Conservation (phyloP, 2,113 vertebrate genomes). For the Ammospiza caudacuta region DNA sequence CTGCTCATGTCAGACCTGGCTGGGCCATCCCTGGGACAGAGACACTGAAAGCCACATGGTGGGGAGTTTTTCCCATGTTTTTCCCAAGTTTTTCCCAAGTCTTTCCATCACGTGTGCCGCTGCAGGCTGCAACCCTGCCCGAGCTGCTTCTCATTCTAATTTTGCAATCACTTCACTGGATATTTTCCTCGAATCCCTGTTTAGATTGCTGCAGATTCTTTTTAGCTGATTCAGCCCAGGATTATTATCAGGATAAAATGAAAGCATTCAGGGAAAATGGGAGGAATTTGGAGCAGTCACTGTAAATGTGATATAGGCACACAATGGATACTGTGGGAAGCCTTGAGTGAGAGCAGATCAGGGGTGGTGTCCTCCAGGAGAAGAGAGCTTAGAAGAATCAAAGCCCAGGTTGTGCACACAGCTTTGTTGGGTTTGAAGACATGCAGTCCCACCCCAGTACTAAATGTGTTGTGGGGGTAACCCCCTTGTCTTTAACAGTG, state of each 20-base stretch:
- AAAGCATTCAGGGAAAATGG: not conserved
- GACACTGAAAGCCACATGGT: not conserved
- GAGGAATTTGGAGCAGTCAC: not conserved
- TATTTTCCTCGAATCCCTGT: not conserved
- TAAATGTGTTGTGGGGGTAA: not conserved
- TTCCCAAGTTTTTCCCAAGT: not conserved
- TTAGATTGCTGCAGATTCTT: not conserved
- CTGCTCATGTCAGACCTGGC: not conserved
- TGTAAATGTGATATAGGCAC: not conserved
- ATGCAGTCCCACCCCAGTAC: not conserved
- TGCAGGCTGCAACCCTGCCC: not conserved
- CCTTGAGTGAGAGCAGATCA: not conserved
- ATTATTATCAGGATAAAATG: not conserved
- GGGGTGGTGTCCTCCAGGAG: not conserved
- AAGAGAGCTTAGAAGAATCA: not conserved
- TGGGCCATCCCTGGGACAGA: not conserved
- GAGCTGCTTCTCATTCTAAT: not conserved
- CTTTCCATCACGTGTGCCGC: fast-evolving
- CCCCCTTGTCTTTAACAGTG: not conserved
- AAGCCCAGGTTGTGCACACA: not conserved
- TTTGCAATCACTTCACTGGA: not conserved
- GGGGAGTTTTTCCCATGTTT: not conserved
- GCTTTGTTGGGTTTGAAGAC: not conserved
- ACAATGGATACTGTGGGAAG: not conserved
- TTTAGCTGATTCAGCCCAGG: slow-evolving; percentile 1